These are phyloP conservation scores for Creontiades dilutus DNA, from an alignment of 2,888 invertebrate species.

Conservation along the genomic window DNA sequence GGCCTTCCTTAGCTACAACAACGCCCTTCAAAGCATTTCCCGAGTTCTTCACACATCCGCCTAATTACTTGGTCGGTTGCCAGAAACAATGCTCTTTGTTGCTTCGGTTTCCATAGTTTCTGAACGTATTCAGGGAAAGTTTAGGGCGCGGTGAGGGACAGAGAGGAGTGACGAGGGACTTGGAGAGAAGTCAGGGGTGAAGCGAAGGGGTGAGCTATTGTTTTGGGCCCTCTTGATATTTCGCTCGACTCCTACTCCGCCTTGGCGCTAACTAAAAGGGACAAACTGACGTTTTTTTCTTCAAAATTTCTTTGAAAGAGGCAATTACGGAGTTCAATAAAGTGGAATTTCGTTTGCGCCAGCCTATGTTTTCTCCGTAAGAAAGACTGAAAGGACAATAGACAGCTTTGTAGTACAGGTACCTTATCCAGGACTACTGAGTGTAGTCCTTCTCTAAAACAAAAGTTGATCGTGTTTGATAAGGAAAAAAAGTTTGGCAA, in stretches of 20 bases:
- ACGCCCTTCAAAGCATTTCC: slow-evolving; percentile 53
- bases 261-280: background rate
- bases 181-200: background rate
- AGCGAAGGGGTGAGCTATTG: background rate
- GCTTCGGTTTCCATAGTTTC: slow-evolving; percentile 49
- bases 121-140: slow-evolving; percentile 27
- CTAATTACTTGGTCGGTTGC: slow-evolving; percentile 53
- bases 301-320: background rate
- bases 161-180: background rate
- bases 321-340: background rate
- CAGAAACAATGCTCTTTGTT: slow-evolving; percentile 54
- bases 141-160: background rate
- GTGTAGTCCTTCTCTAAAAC: no score
- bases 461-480: no score
- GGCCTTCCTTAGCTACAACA: slow-evolving; percentile 2
- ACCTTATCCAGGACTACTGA: no score
- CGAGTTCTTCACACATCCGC: slow-evolving; percentile 53
- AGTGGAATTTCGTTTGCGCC: background rate
- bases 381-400: no score
- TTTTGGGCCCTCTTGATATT: background rate
- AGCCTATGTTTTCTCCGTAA: background rate
- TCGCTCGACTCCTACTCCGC: background rate
- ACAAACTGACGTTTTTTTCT: background rate
- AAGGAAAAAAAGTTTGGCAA: no score
- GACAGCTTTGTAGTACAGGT: no score